phyloP scores from a whole-genome alignment of 2,888 invertebrate species.

The Allygus modestus region DNA sequence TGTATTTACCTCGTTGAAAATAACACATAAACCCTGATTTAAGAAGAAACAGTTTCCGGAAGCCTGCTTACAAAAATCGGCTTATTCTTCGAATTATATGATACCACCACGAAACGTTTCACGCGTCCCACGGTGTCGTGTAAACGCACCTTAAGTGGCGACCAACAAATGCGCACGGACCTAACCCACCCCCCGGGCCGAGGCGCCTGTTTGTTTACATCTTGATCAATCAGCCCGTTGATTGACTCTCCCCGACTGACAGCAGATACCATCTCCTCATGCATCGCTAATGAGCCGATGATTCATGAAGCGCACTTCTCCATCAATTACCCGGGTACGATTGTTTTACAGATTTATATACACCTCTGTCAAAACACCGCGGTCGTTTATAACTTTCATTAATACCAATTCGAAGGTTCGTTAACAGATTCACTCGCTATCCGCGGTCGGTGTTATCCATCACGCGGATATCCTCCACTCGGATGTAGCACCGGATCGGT shows the following conservation, averaged over 20 bases:
- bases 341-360: constrained; percentile 50
- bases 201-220: constrained; percentile 63
- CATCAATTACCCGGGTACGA: constrained; percentile 36
- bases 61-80: too few species aligned
- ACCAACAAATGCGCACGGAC: background rate
- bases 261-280: constrained; percentile 61
- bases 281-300: constrained; percentile 59
- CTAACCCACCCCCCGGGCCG: constrained; percentile 7
- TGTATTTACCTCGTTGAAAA: too few species aligned
- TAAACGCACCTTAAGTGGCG: constrained; percentile 36
- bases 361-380: constrained; percentile 54
- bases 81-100: too few species aligned
- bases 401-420: constrained; percentile 54
- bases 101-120: too few species aligned
- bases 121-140: too few species aligned
- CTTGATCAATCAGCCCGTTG: constrained; percentile 61
- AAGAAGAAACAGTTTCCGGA: too few species aligned
- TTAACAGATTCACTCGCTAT: constrained; percentile 25
- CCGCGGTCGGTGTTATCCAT: background rate
- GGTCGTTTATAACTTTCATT: constrained; percentile 58
- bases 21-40: too few species aligned
- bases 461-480: background rate
- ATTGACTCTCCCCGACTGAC: constrained; percentile 59
- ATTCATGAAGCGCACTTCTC: constrained; percentile 43
- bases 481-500: background rate